Conservation (phyloP, 2,113 vertebrate species). For the Micromys minutus region DNA sequence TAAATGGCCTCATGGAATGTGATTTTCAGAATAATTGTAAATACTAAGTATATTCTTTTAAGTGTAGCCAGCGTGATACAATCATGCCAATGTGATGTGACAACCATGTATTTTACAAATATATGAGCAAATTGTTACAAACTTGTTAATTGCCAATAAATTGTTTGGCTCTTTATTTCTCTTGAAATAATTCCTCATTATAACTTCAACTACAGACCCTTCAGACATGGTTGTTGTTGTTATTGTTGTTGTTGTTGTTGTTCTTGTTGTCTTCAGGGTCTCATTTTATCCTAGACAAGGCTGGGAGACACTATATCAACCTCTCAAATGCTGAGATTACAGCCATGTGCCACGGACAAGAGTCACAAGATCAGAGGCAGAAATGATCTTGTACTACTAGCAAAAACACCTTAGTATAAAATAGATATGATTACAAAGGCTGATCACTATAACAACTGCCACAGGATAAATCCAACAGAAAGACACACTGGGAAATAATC, state of each 20-base stretch:
- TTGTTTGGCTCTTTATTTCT: neutral
- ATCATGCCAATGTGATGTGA: neutral
- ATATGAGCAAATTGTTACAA: neutral
- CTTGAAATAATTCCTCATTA: neutral
- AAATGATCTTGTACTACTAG: neutral
- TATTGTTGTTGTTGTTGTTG: neutral
- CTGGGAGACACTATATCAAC: neutral
- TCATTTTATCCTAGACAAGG: neutral
- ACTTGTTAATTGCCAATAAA: neutral
- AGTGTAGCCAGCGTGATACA: neutral
- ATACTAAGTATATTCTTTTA: conserved; percentile 13
- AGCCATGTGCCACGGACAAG: neutral
- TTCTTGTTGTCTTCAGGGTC: neutral
- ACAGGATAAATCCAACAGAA: neutral
- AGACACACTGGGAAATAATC: neutral
- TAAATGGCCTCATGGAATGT: neutral
- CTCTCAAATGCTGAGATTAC: neutral
- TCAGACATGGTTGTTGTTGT: neutral
- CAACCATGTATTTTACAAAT: conserved; percentile 1
- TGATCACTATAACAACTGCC: neutral
- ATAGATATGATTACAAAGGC: neutral
- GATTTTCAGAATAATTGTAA: conserved; percentile 34
- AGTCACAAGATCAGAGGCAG: neutral
- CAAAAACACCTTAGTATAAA: neutral
- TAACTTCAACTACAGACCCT: neutral